Base-by-base conservation (phyloP, 1,140 invertebrate species). In the Aphidius ervi region DNA sequence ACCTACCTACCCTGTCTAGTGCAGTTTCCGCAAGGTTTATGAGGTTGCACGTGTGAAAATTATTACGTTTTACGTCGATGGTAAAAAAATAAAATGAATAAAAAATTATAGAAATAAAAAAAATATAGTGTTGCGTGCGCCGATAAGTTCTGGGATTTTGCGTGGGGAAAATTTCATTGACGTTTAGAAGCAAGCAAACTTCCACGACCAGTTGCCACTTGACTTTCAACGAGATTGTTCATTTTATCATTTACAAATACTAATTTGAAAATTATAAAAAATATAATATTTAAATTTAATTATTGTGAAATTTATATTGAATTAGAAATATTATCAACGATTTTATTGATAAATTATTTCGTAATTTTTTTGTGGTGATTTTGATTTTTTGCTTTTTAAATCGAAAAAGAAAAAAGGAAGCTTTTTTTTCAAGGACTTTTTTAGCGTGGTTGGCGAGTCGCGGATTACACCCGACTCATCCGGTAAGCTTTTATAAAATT, bases 81-180 rank as follows among this genome's bases (percentile, higher is more conserved):
- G 23, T 31, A 31, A 31, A 31, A 31, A 31, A 31, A 31, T 3
- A 31, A 31, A 31, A 31, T 31, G 4, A 31, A 31, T 31, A 31
- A 31, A 31, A 31, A 16, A 16, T 16, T 16, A 16, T 16, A 16
- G 16, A 31, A 31, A n/a, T n/a, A 31, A 31, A 31, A 31, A 1
- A 1, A 31, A 4, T 31, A 31, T 31, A 31, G 23, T 31, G 50
- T 54, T 59, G 58, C 58, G 58, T 59, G 58, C 49, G 58, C 58
- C 9, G 23, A 16, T 39, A 41, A 16, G 23, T 8, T 8, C 58
- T 31, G 41, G 40, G 53, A 59, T 60, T 45, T 60, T 45, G 7
- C 52, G 59, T 55, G 59, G 59, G 59, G 52, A 42, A 52, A 45
- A 43, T 41, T 60, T 60, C 59, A 60, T 60, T 60, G 59, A 60